These are phyloP conservation scores for Neria commutata DNA, from an alignment of 2,888 invertebrate genomes.

Conservation along the genomic window DNA sequence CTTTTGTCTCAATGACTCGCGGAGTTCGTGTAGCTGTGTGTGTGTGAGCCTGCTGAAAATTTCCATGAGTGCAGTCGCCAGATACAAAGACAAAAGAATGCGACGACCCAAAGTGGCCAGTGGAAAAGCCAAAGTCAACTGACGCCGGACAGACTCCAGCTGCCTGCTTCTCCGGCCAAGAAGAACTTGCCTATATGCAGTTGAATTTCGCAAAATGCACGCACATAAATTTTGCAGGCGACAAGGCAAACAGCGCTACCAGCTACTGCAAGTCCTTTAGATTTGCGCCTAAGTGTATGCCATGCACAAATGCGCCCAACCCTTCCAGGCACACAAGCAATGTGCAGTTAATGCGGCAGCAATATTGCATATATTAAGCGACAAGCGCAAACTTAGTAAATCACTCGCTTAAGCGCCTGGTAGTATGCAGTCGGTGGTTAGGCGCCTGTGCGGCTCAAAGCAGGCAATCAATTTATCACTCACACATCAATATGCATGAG, in stretches of 20 bases:
- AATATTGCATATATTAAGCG: too few species aligned
- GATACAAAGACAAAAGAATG: neutral
- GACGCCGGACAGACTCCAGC: neutral
- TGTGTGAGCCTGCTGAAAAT: neutral
- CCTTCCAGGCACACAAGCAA: too few species aligned
- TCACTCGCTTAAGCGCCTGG: too few species aligned
- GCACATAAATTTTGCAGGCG: conserved; percentile 13
- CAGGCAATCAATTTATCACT: neutral
- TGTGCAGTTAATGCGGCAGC: too few species aligned
- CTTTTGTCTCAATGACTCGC: neutral
- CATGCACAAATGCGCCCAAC: too few species aligned
- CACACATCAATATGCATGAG: too few species aligned
- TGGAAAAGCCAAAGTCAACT: neutral
- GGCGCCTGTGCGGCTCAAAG: neutral
- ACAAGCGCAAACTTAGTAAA: too few species aligned
- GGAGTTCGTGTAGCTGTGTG: neutral
- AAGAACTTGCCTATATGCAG: conserved; percentile 23
- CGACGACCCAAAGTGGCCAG: neutral
- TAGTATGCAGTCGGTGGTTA: too few species aligned
- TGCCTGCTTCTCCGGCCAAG: neutral
- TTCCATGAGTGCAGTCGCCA: neutral
- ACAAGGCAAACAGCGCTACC: neutral
- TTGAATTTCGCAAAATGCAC: conserved; percentile 27
- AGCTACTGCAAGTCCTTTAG: neutral
- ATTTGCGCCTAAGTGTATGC: neutral